These are phyloP conservation scores for Argyra leucocephala DNA, from an alignment of 2,888 invertebrate genomes.

Conservation along the genomic window DNA sequence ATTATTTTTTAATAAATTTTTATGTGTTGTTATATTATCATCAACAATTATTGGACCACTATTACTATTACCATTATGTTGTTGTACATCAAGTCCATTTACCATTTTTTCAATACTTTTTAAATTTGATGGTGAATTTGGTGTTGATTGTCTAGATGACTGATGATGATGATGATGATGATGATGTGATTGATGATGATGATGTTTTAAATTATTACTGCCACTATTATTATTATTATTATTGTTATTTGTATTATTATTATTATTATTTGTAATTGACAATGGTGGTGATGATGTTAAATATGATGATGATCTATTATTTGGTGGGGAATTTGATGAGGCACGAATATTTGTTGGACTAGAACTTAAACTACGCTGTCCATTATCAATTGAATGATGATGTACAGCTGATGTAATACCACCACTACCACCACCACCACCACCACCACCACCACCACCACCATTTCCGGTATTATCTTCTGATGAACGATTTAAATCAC, in stretches of 20 bases:
- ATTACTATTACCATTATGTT: constrained; percentile 47
- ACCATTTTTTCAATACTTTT: constrained; percentile 97
- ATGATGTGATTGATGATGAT: constrained; percentile 46
- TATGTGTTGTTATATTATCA: constrained; percentile 18
- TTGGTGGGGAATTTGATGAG: constrained; percentile 42
- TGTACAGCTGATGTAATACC: constrained; percentile 18
- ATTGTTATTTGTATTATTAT: constrained; percentile 40
- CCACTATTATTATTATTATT: constrained; percentile 29
- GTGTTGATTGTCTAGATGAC: constrained; percentile 36
- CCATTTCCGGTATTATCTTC: constrained; percentile 10
- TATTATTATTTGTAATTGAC: constrained; percentile 26
- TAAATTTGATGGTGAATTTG: constrained; percentile 57
- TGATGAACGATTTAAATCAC: constrained; percentile 7
- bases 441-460: constrained; percentile 26
- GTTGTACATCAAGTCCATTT: constrained; percentile 85
- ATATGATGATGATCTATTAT: constrained; percentile 37
- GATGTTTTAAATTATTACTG: constrained; percentile 32
- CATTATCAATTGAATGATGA: constrained; percentile 25
- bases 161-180: constrained; percentile 45
- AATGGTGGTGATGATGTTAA: constrained; percentile 32
- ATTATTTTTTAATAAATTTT: neutral
- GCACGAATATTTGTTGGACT: constrained; percentile 41
- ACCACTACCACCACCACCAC: constrained; percentile 26
- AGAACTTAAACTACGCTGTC: constrained; percentile 41
- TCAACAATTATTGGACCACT: constrained; percentile 20